These are phyloP conservation scores for Drosophila orosa DNA, from an alignment of 1,140 invertebrate genomes.

Conservation along the genomic window DNA sequence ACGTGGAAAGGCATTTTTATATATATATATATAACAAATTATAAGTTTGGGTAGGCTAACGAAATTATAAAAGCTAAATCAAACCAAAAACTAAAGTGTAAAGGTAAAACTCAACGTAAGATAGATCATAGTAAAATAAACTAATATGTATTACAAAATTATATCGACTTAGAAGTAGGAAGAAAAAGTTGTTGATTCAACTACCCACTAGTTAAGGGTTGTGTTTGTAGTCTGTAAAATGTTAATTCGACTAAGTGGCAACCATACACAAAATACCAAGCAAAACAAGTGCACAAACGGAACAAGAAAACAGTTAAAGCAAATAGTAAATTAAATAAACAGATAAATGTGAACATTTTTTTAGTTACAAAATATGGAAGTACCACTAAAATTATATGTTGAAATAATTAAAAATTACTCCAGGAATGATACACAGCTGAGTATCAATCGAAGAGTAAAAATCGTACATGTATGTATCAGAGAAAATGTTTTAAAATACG, in stretches of 20 bases:
- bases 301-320: neutral
- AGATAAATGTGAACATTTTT: conserved; percentile 10
- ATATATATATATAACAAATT: conserved; percentile 1
- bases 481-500: conserved; percentile 50
- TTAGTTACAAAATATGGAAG: conserved; percentile 20
- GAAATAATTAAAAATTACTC: conserved; percentile 16
- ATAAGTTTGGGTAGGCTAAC: conserved; percentile 12
- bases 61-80: conserved; percentile 16
- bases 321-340: conserved; percentile 2
- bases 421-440: conserved; percentile 26
- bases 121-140: conserved; percentile 1
- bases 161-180: conserved; percentile 1
- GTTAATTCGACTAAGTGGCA: conserved; percentile 5
- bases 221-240: conserved; percentile 27
- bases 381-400: conserved; percentile 19
- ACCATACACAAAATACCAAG: conserved; percentile 4
- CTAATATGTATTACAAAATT: conserved; percentile 3
- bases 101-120: conserved; percentile 11
- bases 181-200: conserved; percentile 24
- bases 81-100: conserved; percentile 18
- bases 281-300: conserved; percentile 9
- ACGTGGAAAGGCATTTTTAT: conserved; percentile 23
- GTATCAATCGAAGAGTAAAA: conserved; percentile 53
- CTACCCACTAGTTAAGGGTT: conserved; percentile 44
- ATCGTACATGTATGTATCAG: conserved; percentile 19